Evolutionary conservation across 1,140 invertebrate genomes (phyloP), one percentile per base, ranked within the genome.

Genomic region (Penaeus vannamei): DNA sequence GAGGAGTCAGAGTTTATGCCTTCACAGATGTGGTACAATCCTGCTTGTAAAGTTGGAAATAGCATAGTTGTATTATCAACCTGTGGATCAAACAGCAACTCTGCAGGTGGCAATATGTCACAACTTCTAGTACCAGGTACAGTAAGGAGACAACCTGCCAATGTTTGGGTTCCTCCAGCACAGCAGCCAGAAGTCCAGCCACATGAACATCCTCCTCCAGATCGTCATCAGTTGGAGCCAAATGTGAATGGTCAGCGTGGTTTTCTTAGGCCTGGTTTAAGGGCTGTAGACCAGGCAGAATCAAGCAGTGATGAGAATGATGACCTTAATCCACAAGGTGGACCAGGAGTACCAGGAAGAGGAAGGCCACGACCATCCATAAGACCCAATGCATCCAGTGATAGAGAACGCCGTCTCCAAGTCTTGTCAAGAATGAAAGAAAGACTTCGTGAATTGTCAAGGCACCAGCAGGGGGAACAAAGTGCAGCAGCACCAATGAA

Each of bases 11-110:
- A 97, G 92, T 96, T 95, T 93, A 95, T 95, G 62, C 96, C 97
- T 26, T 95, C 96, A 8, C 96, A 97, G 92, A 96, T 98, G 92
- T 98, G 97, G 96, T 98, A 97, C 93, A 97, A 98, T 94, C 97
- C 97, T 89, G 97, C 97, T 86, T 98, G 97, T 93, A 97, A 94
- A 93, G 94, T 96, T 91, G 95, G 95, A 60, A 94, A 95, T 91
- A 95, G 95, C 92, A 93, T 96, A 69, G 95, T 96, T 2, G 94
- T 95, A 86, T 92, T 96, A 88, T 95, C 95, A 77, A 89, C 82
- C 0, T n/a, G 36, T 77, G 87, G 82, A 2, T 46, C 32, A 61
- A 80, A 62, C 29, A 79, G 72, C 60, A 69, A 82, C 26, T 26
- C 72, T 53, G 82, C 87, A 23, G 87, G 87, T 60, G 87, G 87